phyloP scores from a whole-genome alignment of 2,888 invertebrate species.

The Oscheius onirici region DNA sequence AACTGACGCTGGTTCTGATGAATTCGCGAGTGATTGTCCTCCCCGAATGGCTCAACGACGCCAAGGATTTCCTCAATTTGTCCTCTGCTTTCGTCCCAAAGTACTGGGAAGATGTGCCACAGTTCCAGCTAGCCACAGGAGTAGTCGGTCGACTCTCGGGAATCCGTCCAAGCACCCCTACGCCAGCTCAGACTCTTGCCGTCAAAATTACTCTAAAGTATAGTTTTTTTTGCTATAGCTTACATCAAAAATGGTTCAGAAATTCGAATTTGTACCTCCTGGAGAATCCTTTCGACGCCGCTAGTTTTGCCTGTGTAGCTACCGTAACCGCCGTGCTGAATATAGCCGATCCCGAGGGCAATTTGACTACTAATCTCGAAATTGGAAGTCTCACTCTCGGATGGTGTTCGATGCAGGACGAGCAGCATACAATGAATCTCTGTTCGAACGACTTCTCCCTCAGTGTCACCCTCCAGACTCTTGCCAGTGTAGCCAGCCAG shows the following conservation, averaged over 20 bases:
- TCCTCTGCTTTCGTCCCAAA: slow-evolving; percentile 59
- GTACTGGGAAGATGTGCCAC: slow-evolving; percentile 29
- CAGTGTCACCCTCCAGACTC: slow-evolving; percentile 44
- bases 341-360: slow-evolving; percentile 57
- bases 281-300: slow-evolving; percentile 86
- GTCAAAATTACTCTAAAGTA: slow-evolving; percentile 47
- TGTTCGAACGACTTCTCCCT: slow-evolving; percentile 68
- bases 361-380: slow-evolving; percentile 60
- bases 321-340: slow-evolving; percentile 64
- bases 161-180: not conserved
- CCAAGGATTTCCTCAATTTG: slow-evolving; percentile 64
- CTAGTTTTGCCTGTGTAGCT: slow-evolving; percentile 89
- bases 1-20: slow-evolving; percentile 64
- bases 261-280: slow-evolving; percentile 94
- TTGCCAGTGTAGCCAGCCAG: not conserved
- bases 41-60: slow-evolving; percentile 65
- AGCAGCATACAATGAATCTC: slow-evolving; percentile 46
- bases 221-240: not conserved
- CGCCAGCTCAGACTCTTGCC: slow-evolving; percentile 33
- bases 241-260: slow-evolving; percentile 77
- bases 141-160: slow-evolving; percentile 3
- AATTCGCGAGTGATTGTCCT: slow-evolving; percentile 65
- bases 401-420: slow-evolving; percentile 68
- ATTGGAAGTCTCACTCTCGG: slow-evolving; percentile 47
- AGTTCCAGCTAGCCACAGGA: not conserved